Evolutionary conservation across 2,888 invertebrate genomes (phyloP), one percentile per base, ranked within the genome.

Genomic region (Oasisia sp.): DNA sequence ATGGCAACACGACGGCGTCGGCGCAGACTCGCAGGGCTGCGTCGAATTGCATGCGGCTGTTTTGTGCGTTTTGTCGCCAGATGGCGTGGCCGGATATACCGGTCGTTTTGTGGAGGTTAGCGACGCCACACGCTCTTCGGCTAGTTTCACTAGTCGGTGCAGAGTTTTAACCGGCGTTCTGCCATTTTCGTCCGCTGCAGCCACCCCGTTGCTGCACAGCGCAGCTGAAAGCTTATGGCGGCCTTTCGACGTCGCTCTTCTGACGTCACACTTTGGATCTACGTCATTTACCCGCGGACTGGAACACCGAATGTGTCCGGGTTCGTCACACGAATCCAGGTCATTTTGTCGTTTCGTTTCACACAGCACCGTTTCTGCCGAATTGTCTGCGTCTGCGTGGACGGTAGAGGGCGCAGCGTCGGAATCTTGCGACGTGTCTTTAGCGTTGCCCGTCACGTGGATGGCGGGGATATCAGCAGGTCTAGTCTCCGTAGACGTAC

Each of bases 1-100:
- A 74, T 74, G 74, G n/a, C 74, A 74, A 74, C 74, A 74, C 74
- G 74, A 74, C 19, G 74, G 74, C 74, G 74, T 74, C 74, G 74
- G 74, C 74, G 74, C 74, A 74, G 27, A 74, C 74, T 74, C 74
- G 27, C 74, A 27, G 74, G 27, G 74, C 74, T 74, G 74, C 74
- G 74, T 27, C 27, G 74, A 74, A 74, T 74, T 74, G 74, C 74
- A 74, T 74, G 74, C 74, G 27, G 74, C 19, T n/a, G 74, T 74
- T 74, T 74, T 74, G 74, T 74, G 74, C 74, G 74, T 19, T 74
- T 74, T 74, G 74, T 74, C 74, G 74, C 74, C 74, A 27, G 74
- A 74, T n/a, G 74, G 74, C 74, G 74, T n/a, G 7, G 74, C 74
- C 7, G n/a, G 74, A 74, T 27, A 74, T 74, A 74, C 27, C 19